Evolutionary conservation across 2,888 invertebrate species (phyloP).

Genomic region (Autographa pulchrina): DNA sequence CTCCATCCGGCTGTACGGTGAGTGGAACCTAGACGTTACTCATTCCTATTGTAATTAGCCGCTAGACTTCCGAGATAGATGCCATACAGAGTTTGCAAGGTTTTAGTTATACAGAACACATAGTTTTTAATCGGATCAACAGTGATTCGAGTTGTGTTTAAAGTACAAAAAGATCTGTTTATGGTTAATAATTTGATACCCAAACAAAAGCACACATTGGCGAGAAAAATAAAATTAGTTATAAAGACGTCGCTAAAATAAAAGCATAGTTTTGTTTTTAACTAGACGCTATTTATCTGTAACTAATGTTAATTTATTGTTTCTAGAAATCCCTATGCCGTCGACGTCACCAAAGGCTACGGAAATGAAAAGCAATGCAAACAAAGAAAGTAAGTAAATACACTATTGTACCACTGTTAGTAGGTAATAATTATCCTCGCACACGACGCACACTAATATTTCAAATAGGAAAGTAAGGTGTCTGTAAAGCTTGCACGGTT

Average conservation of each 20-base stretch:
- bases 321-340: constrained; percentile 95
- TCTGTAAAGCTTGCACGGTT: too few species aligned
- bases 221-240: too few species aligned
- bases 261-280: too few species aligned
- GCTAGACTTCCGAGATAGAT: constrained; percentile 1
- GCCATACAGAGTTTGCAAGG: background rate
- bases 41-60: constrained; percentile 43
- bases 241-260: too few species aligned
- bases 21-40: constrained; percentile 52
- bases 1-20: constrained; percentile 97
- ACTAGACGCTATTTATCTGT: too few species aligned
- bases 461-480: too few species aligned
- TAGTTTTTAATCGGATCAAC: background rate
- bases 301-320: constrained; percentile 18
- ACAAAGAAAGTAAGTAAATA: constrained; percentile 92
- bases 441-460: too few species aligned
- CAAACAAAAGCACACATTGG: too few species aligned
- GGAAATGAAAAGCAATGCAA: constrained; percentile 93
- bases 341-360: constrained; percentile 95
- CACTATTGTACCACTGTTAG: too few species aligned
- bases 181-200: too few species aligned
- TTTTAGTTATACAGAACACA: background rate
- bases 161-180: too few species aligned
- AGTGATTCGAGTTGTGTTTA: background rate
- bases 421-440: background rate